phyloP scores from a whole-genome alignment of 2,888 invertebrate genomes.

The Chrysolina americana region DNA sequence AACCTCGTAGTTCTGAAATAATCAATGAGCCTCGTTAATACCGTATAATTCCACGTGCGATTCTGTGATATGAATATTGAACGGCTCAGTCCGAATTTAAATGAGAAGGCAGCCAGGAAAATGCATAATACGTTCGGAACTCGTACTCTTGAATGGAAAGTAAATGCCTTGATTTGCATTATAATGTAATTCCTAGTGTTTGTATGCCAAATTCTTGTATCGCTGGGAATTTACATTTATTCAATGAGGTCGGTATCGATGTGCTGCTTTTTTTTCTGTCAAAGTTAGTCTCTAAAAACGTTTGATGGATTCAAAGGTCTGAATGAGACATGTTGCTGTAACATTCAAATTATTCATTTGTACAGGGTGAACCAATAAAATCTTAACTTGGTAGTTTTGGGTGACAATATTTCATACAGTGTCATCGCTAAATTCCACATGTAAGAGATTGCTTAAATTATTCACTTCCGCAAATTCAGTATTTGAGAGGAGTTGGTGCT shows the following conservation, averaged over 20 bases:
- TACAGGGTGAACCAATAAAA: no score
- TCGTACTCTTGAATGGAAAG: slow-evolving; percentile 19
- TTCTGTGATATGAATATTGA: slow-evolving; percentile 12
- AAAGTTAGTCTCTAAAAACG: background rate
- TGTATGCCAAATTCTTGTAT: slow-evolving; percentile 17
- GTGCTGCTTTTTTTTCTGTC: background rate
- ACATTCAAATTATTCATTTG: no score
- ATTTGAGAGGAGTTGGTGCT: no score
- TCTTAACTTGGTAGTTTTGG: no score
- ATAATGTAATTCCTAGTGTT: slow-evolving; percentile 18
- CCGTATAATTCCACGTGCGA: slow-evolving; percentile 6
- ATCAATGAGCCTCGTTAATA: slow-evolving; percentile 33
- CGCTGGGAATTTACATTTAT: background rate
- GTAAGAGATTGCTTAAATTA: no score
- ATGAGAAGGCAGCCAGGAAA: slow-evolving; percentile 15
- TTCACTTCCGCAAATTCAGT: no score
- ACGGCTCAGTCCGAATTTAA: background rate
- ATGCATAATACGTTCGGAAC: slow-evolving; percentile 17
- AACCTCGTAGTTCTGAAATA: slow-evolving; percentile 26
- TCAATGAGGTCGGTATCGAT: background rate
- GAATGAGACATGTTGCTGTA: background rate
- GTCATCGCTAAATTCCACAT: no score
- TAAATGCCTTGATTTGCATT: slow-evolving; percentile 19
- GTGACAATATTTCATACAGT: no score
- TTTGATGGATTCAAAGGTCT: background rate